Evolutionary conservation across 2,113 vertebrate species (phyloP).

Genomic region (Sebastes schlegelii): DNA sequence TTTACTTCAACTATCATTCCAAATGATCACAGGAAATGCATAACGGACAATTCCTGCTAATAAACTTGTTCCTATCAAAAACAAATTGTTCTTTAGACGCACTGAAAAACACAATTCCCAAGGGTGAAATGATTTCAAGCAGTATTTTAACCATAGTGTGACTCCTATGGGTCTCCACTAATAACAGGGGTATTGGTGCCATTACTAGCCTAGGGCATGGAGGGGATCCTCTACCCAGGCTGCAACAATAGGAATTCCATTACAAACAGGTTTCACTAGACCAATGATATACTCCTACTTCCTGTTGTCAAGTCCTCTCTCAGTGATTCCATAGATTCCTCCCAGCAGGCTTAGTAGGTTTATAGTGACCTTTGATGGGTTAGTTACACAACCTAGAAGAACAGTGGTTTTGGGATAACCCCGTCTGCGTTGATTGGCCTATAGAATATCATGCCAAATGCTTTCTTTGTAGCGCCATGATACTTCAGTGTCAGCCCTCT

Average conservation of each 20-base stretch:
- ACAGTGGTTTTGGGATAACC: conserved; percentile 64
- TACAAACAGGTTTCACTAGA: conserved; percentile 79
- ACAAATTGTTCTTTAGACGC: not conserved
- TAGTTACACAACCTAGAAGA: conserved; percentile 68
- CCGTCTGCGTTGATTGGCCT: conserved; percentile 54
- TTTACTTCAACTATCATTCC: not conserved
- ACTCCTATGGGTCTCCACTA: conserved; percentile 49
- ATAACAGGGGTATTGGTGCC: conserved; percentile 64
- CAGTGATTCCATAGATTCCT: conserved; percentile 73
- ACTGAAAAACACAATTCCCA: not conserved
- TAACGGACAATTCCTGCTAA: not conserved
- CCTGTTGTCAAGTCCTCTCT: conserved; percentile 69
- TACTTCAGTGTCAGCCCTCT: conserved; percentile 74
- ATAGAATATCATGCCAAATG: conserved; percentile 68
- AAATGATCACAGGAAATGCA: not conserved
- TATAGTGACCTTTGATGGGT: conserved; percentile 60
- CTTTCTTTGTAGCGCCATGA: conserved; percentile 63
- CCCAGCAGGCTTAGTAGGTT: conserved; percentile 65
- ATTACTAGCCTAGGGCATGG: conserved; percentile 66
- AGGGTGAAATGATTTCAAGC: conserved; percentile 7
- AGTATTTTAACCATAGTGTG: conserved; percentile 25
- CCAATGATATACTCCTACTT: conserved; percentile 68
- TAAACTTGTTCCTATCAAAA: not conserved
- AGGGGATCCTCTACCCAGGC: conserved; percentile 75
- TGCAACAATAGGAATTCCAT: conserved; percentile 79